phyloP scores from a whole-genome alignment of 2,113 vertebrate species.

The Gnathonemus longibarbis region DNA sequence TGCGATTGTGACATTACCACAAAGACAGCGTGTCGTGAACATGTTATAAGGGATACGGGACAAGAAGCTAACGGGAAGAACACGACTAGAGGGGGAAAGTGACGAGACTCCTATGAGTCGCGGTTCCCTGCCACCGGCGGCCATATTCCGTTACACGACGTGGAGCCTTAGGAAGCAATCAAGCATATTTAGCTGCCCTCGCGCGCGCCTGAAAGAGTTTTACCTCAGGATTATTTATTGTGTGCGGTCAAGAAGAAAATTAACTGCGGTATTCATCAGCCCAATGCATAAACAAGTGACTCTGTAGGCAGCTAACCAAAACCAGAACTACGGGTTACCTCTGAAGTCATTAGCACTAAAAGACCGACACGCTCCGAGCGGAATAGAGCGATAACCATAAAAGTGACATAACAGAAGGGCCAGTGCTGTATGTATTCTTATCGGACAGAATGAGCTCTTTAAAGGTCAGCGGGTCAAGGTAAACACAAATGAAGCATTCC shows the following conservation, averaged over 20 bases:
- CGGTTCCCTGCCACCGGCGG: slow-evolving; percentile 44
- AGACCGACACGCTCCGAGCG: slow-evolving; percentile 51
- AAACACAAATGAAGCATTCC: background rate
- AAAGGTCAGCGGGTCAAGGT: slow-evolving; percentile 14
- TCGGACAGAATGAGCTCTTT: slow-evolving; percentile 37
- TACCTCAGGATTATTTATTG: slow-evolving; percentile 63
- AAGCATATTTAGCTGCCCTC: slow-evolving; percentile 65
- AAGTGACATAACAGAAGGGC: slow-evolving; percentile 57
- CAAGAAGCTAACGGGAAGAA: slow-evolving; percentile 24
- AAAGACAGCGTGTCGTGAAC: slow-evolving; percentile 45
- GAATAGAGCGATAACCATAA: slow-evolving; percentile 60
- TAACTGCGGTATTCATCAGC: slow-evolving; percentile 72
- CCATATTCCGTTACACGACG: slow-evolving; percentile 63
- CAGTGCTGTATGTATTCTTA: slow-evolving; percentile 66
- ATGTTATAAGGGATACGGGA: slow-evolving; percentile 45
- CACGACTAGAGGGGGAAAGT: slow-evolving; percentile 25
- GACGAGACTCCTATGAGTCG: slow-evolving; percentile 39
- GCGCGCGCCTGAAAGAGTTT: slow-evolving; percentile 64
- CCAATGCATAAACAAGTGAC: slow-evolving; percentile 68
- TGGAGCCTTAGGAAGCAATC: slow-evolving; percentile 64
- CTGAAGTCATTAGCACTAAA: slow-evolving; percentile 59
- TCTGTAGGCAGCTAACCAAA: slow-evolving; percentile 53
- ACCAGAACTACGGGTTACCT: slow-evolving; percentile 55
- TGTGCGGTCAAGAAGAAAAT: slow-evolving; percentile 79
- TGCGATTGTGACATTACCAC: slow-evolving; percentile 62